Evolutionary conservation across 1,140 invertebrate genomes (phyloP), one percentile per base, ranked within the genome.

Genomic region (Leptopilina clavipes): DNA sequence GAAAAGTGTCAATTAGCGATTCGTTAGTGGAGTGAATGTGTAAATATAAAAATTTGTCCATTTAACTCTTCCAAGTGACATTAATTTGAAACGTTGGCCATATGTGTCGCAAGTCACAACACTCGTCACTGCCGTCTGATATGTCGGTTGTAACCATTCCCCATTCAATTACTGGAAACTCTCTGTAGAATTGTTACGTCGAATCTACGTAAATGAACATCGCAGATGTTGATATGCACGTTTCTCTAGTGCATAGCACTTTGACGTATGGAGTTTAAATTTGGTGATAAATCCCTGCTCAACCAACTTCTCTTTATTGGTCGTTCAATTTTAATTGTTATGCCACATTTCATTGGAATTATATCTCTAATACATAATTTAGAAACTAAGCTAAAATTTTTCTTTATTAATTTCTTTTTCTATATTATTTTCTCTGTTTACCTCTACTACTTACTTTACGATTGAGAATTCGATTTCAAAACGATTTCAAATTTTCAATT

Each of bases 81-180:
- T 56, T 82, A 81, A 82, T 79, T 77, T 54, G 77, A 77, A 82
- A 79, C 70, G 76, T 65, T 79, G 80, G 79, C 78, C 76, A 59
- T 40, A 40, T 71, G 71, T 78, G 81, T 81, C 76, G 70, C 73
- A 75, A 78, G 81, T 81, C 76, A 77, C 76, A 81, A 76, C 81
- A 72, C 71, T 80, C 77, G 78, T 78, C 80, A 79, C 73, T 71
- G 72, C 70, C 77, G 76, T 72, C 79, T 81, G 79, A 72, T 76
- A 81, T 78, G 79, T 80, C 80, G 76, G 83, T 78, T 82, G 79
- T 81, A 82, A 79, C 76, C 76, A 79, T 85, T 84, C 83, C 80
- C 75, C 73, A 85, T 82, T 80, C 81, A 84, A 84, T 82, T 85
- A 83, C 76, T 81, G 78, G 76, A 73, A 80, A 79, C 79, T 76